Base-by-base conservation (phyloP, 1,140 invertebrate species). In the Cheumatopsyche charites region DNA sequence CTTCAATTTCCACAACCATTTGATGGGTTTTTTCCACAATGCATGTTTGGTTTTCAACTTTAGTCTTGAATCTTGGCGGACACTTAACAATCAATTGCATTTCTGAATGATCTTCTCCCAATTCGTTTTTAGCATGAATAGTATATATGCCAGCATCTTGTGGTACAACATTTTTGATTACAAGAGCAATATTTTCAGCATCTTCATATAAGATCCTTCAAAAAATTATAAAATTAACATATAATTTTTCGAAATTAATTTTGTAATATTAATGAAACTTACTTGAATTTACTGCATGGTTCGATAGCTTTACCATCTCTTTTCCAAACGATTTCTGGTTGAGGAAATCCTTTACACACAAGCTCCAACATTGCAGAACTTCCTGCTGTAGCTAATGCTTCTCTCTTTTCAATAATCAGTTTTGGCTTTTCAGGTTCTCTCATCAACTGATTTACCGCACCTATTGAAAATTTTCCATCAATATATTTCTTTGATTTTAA, bases 281-380 rank as follows among this genome's bases (percentile, higher is more conserved):
- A 89, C 83, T 95, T 94, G 77, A 94, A 90, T 75, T 92, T 89
- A 1, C 91, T 90, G 70, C 92, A 90, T 11, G 92, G 87, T 75
- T 92, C 86, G 15, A 98, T 87, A 76, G 94, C 88, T 78, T 93
- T 87, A 0, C 92, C 94, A 73, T 95, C 91, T 78, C 96, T 93
- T 42, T 88, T 91, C 91, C 95, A 98, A 42, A 90, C 90, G 42
- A 99, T 90, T 62, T 91, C 90, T 11, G 97, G 97, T 80, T 95
- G 94, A 7, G 97, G 97, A 81, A 92, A 98, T 67, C 97, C 97
- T 79, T 93, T 93, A 72, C 97, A 92, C 79, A 93, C 90, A 17
- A 94, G 87, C 78, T 99, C 97, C 74, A 99, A 82, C 89, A 98
- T 98, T n/a, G 96, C 97, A 7, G 95, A 95, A 0, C 91, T 93